Conservation (phyloP, 2,113 vertebrate species). For the Chascanopsetta lugubris region DNA sequence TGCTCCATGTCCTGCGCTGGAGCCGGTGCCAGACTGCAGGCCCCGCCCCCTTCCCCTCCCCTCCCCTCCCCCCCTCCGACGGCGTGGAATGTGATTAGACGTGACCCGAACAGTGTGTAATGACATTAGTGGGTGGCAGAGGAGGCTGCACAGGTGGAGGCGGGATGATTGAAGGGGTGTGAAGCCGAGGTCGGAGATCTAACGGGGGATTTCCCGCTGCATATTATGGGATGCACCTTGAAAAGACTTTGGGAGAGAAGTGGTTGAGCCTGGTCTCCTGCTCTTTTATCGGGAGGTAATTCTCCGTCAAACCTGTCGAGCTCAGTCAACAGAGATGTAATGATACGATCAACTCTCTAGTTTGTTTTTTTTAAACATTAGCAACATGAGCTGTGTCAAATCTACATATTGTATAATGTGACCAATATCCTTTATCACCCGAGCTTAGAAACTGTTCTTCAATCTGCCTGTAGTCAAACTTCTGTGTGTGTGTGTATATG, state of each 20-base stretch:
- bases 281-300: background rate
- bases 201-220: background rate
- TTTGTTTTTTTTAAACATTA: too few relatives aligned
- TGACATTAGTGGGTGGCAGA: constrained; percentile 11
- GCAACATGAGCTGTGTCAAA: too few relatives aligned
- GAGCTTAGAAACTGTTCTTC: too few relatives aligned
- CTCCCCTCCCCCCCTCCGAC: background rate
- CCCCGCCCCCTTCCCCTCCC: background rate
- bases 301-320: background rate
- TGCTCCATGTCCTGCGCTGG: constrained; percentile 26
- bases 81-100: constrained; percentile 7
- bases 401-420: too few relatives aligned
- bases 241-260: background rate
- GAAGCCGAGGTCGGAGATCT: background rate
- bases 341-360: too few relatives aligned
- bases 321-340: too few relatives aligned
- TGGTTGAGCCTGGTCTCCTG: background rate
- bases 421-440: too few relatives aligned
- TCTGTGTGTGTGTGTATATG: background rate
- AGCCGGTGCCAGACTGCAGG: constrained; percentile 15
- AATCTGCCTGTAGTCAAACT: too few relatives aligned
- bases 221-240: background rate
- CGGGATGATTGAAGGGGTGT: background rate
- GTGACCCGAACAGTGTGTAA: constrained; percentile 23
- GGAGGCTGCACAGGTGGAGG: constrained; percentile 4